A percentile compares a stretch with the other conserved stretches of the same genome.
Evolutionary conservation across 2,113 vertebrate genomes (phyloP).

Genomic region (Phyllostomus hastatus): DNA sequence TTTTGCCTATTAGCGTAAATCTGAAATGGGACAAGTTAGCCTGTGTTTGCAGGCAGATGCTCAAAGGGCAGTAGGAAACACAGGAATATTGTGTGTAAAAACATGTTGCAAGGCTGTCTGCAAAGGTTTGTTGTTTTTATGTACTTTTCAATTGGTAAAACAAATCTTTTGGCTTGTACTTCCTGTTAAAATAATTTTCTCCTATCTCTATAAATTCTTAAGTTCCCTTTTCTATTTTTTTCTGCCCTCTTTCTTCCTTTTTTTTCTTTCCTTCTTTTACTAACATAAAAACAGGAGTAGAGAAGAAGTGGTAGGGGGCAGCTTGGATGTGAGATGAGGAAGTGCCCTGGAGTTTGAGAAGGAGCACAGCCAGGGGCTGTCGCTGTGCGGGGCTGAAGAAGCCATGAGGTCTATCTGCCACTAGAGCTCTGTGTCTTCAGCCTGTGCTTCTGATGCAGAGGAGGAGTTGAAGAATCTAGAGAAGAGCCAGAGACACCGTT

Average conservation of each 20-base stretch:
- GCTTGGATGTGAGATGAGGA: not conserved
- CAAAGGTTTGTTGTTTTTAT: not conserved
- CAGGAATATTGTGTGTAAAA: not conserved
- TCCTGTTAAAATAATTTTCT: not conserved
- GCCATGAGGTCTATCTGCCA: not conserved
- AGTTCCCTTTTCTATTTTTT: conserved; percentile 1
- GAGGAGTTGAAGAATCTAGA: not conserved
- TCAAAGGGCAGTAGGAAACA: not conserved
- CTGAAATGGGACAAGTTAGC: not conserved
- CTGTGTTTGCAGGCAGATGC: not conserved
- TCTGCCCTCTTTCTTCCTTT: not conserved
- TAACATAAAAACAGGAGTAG: not conserved
- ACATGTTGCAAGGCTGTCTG: not conserved
- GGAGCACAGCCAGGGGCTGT: not conserved
- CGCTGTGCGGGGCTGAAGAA: not conserved
- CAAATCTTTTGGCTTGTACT: conserved; percentile 43
- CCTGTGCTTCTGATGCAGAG: not conserved
- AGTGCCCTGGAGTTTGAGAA: not conserved
- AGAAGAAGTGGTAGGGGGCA: not conserved
- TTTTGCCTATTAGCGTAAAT: conserved; percentile 25
- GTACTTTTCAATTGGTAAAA: not conserved
- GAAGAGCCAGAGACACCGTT: not conserved
- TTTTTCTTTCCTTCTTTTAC: not conserved
- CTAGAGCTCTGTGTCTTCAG: not conserved
- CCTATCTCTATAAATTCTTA: not conserved